These are phyloP conservation scores for Vicugna pacos DNA, from an alignment of 2,113 vertebrate species.

Conservation along the genomic window DNA sequence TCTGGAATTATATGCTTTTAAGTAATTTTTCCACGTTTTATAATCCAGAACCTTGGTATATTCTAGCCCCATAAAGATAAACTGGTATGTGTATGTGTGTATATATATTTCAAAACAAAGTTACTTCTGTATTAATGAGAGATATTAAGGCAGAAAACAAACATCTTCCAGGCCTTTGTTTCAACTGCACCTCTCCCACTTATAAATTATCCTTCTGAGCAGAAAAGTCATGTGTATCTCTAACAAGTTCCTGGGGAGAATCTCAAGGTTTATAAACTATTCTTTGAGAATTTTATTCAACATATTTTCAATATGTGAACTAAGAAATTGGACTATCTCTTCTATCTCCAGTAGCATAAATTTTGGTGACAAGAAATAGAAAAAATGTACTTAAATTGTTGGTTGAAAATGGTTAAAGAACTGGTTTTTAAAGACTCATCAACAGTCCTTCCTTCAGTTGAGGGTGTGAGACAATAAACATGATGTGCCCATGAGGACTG, in stretches of 20 bases:
- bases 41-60: neutral
- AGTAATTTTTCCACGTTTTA: too few species aligned
- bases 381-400: neutral
- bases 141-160: neutral
- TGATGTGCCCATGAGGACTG: fast-evolving
- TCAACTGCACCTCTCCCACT: neutral
- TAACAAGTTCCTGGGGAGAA: neutral
- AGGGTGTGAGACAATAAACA: neutral
- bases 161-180: neutral
- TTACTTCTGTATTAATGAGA: neutral
- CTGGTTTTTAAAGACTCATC: neutral
- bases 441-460: neutral
- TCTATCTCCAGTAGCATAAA: neutral
- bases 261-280: neutral
- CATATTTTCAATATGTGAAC: neutral
- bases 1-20: neutral
- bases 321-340: neutral
- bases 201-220: too few species aligned
- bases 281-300: neutral
- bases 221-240: neutral
- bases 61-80: neutral
- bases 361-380: neutral
- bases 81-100: neutral
- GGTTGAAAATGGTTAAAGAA: neutral
- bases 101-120: neutral